Evolutionary conservation across 2,113 vertebrate species (phyloP), one percentile per base, ranked within the genome.

Genomic region (Scophthalmus maximus): DNA sequence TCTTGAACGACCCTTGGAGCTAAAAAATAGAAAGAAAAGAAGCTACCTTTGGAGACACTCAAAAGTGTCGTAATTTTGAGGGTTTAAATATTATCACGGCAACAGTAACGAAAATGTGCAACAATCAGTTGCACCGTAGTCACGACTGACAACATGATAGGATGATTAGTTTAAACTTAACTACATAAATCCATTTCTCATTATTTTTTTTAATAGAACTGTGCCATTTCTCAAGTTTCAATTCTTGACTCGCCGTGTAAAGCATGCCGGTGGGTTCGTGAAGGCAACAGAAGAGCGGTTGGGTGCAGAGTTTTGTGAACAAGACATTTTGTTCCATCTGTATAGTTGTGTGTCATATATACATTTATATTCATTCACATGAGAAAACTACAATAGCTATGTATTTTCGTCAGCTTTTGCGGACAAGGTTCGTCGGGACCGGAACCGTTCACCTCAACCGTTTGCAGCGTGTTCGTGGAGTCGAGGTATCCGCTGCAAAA

Each of bases 401-500:
- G 86, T 60, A 68, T 78, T 50, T 62, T 30, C 79, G 77, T 3
- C 71, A 73, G 34, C 2, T 83, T 75, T 42, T 83, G 3, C 78
- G 83, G 44, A 27, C 51, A 3, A 72, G n/a, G 1, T 25, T 81
- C 8, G 4, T 70, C 38, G 44, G 76, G 36, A 66, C 44, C 6
- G 69, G 73, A 71, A 4, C 32, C 23, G 32, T 36, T 17, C 52
- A 32, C 2, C 46, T 82, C 2, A 32, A 8, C 59, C 25, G 44
- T 20, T n/a, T 78, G 4, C 63, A 26, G 6, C 81, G 18, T 17
- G 63, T 79, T 47, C 70, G 42, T 59, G 49, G 36, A 73, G 29
- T 40, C 3, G 42, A 91, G 88, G 91, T 92, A 91, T 44, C 50
- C 69, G 36, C 20, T 53, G 7, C 44, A 1, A 63, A 53, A 50